Percentiles rank a stretch among this genome's conserved stretches.
Evolutionary conservation across 2,113 vertebrate genomes (phyloP).

Genomic region (Ailuropoda melanoleuca): DNA sequence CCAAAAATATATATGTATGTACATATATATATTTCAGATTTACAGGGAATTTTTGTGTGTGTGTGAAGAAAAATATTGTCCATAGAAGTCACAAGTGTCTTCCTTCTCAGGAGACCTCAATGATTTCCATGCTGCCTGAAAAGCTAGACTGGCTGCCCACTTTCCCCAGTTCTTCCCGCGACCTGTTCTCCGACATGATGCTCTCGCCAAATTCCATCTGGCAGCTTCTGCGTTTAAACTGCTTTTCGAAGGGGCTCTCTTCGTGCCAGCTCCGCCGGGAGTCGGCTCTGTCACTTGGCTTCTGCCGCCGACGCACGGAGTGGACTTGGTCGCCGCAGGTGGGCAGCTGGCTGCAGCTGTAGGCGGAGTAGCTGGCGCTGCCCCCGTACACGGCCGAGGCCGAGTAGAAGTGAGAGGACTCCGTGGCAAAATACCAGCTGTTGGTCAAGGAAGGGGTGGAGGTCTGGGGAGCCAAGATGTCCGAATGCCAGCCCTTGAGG

Average conservation of each 20-base stretch:
- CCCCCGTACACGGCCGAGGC: slow-evolving; percentile 88
- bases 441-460: slow-evolving; percentile 85
- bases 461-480: slow-evolving; percentile 90
- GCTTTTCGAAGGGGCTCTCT: slow-evolving; percentile 97
- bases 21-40: slow-evolving; percentile 84
- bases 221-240: slow-evolving; percentile 95
- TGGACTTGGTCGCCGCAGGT: slow-evolving; percentile 82
- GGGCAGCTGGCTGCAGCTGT: slow-evolving; percentile 88
- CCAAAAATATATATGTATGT: slow-evolving; percentile 74
- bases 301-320: slow-evolving; percentile 88
- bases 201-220: slow-evolving; percentile 97
- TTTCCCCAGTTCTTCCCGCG: slow-evolving; percentile 91
- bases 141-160: slow-evolving; percentile 93
- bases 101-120: slow-evolving; percentile 93
- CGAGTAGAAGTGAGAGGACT: slow-evolving; percentile 91
- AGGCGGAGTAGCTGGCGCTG: slow-evolving; percentile 80
- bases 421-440: slow-evolving; percentile 93
- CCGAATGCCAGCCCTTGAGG: slow-evolving; percentile 96
- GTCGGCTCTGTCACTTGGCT: slow-evolving; percentile 87
- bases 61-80: not conserved
- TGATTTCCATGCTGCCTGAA: slow-evolving; percentile 97
- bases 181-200: slow-evolving; percentile 87
- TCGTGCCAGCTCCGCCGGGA: slow-evolving; percentile 97
- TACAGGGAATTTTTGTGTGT: slow-evolving; percentile 79
- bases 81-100: not conserved